These are phyloP conservation scores for Diadophis punctatus DNA, from an alignment of 2,113 vertebrate genomes.

Conservation along the genomic window DNA sequence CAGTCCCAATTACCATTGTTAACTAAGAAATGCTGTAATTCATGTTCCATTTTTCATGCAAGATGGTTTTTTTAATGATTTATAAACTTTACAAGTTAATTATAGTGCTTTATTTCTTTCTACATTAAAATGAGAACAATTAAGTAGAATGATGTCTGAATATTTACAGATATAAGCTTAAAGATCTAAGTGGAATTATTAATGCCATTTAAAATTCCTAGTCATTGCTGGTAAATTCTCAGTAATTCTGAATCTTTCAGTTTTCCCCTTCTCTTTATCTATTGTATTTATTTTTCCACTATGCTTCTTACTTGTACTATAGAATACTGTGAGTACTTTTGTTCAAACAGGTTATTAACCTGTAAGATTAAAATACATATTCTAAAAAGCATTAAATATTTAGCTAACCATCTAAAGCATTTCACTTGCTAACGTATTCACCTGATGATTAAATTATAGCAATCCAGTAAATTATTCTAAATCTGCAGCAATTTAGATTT, in stretches of 20 bases:
- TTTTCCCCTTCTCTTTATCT: background rate
- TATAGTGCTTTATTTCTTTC: background rate
- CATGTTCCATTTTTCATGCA: background rate
- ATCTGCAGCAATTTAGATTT: background rate
- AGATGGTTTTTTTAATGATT: background rate
- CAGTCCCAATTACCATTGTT: background rate
- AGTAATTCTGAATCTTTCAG: background rate
- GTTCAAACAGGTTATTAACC: background rate
- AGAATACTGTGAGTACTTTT: background rate
- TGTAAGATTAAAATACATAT: background rate
- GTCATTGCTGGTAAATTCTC: background rate
- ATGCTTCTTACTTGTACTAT: background rate
- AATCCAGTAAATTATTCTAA: background rate
- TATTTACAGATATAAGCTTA: background rate
- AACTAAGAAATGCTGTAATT: background rate
- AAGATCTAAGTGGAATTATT: background rate
- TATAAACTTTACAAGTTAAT: slow-evolving; percentile 1
- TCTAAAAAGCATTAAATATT: background rate
- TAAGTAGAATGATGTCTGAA: background rate
- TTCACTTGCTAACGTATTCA: background rate
- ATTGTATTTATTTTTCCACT: background rate
- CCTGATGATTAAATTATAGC: background rate
- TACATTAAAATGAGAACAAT: background rate
- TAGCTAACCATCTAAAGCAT: background rate
- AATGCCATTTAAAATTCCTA: background rate